phyloP scores from a whole-genome alignment of 2,113 vertebrate genomes.

The Ciconia stormi region DNA sequence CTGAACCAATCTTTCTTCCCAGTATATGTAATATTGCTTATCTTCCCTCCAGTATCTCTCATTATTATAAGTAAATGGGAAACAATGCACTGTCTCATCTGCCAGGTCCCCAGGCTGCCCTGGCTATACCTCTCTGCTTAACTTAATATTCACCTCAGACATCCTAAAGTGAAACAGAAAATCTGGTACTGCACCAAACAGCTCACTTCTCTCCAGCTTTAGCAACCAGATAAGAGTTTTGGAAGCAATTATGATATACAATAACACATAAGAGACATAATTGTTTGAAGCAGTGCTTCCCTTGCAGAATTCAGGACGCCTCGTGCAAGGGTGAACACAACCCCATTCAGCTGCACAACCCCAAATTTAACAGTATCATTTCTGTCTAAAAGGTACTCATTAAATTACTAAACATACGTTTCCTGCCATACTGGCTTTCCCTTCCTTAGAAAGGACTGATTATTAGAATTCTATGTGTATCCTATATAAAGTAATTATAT shows the following conservation, averaged over 20 bases:
- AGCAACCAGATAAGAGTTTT: background rate
- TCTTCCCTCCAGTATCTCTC: background rate
- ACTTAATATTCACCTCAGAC: background rate
- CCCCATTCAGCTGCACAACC: background rate
- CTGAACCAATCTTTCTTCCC: background rate
- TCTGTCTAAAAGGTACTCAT: background rate
- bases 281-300: background rate
- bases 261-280: background rate
- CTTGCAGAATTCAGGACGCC: background rate
- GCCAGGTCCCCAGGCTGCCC: background rate
- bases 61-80: background rate
- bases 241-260: background rate
- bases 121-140: background rate
- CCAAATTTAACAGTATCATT: background rate
- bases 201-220: background rate
- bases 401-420: background rate
- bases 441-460: background rate
- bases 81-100: background rate
- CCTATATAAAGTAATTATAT: slow-evolving; percentile 7
- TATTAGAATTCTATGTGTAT: slow-evolving; percentile 17
- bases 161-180: background rate
- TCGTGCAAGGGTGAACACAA: background rate
- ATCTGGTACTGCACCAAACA: background rate
- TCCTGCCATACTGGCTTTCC: background rate
- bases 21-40: background rate